Evolutionary conservation across 2,888 invertebrate genomes (phyloP).

Genomic region (Pristionchus entomophagus): DNA sequence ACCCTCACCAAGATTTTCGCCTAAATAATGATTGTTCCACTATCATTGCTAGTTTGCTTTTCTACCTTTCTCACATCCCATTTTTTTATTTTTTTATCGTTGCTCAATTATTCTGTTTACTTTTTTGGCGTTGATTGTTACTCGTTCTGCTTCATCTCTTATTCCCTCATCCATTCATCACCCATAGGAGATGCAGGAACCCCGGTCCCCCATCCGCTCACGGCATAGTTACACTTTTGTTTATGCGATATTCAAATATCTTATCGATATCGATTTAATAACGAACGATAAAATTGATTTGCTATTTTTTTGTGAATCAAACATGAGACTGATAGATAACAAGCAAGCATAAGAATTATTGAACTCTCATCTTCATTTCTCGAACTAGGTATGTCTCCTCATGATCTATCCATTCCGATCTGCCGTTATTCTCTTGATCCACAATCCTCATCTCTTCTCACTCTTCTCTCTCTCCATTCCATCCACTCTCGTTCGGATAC

Average conservation of each 20-base stretch:
- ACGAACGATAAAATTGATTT: constrained; percentile 29
- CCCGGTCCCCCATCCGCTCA: constrained; percentile 1
- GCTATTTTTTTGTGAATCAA: no score
- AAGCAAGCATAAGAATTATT: no score
- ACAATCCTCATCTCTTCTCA: neutral
- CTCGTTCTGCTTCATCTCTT: neutral
- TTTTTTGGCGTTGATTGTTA: constrained; percentile 13
- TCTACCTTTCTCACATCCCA: neutral
- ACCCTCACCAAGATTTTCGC: constrained; percentile 48
- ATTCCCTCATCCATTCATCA: neutral
- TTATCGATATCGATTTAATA: no score
- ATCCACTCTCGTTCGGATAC: neutral
- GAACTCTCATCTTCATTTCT: neutral
- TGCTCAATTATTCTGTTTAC: constrained; percentile 45
- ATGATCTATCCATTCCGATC: neutral
- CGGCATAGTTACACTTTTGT: neutral
- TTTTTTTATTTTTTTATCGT: neutral
- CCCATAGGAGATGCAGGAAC: neutral
- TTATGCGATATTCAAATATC: neutral
- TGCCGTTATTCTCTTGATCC: neutral
- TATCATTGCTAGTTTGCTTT: neutral
- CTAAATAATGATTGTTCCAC: neutral
- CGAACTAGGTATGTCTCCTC: constrained; percentile 12
- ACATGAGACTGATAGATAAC: no score
- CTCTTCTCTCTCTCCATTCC: neutral